Conservation (phyloP, 2,113 vertebrate genomes). For the Syngnathoides biaculeatus region DNA sequence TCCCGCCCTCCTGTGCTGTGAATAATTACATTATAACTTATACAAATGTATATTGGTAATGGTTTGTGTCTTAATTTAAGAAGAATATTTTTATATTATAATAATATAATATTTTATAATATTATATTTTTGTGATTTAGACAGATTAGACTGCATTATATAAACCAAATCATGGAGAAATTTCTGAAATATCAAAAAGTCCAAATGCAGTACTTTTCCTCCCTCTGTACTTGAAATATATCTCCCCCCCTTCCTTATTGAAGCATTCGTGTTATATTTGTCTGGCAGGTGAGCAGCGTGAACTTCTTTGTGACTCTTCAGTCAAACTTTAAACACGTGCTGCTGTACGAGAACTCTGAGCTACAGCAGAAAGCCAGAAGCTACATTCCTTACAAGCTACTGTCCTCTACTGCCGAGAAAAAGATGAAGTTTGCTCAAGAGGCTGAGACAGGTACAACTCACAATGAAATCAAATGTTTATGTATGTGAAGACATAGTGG, state of each 20-base stretch:
- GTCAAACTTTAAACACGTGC: conserved; percentile 82
- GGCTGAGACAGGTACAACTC: conserved; percentile 80
- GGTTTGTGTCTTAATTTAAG: too few relatives aligned
- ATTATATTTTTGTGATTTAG: too few relatives aligned
- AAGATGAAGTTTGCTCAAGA: conserved; percentile 75
- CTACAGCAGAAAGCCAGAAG: conserved; percentile 83
- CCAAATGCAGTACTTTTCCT: too few relatives aligned
- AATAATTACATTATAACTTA: too few relatives aligned
- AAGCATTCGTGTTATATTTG: background rate
- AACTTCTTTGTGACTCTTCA: conserved; percentile 80
- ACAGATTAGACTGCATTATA: too few relatives aligned
- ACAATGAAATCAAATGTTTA: background rate
- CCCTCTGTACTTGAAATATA: too few relatives aligned
- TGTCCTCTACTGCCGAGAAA: conserved; percentile 74
- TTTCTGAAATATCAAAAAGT: too few relatives aligned
- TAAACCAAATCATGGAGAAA: too few relatives aligned
- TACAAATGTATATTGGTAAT: too few relatives aligned
- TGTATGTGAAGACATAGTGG: background rate
- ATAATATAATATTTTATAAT: too few relatives aligned
- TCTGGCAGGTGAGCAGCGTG: conserved; percentile 68
- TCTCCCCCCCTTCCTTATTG: background rate
- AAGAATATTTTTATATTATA: too few relatives aligned
- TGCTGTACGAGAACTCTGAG: conserved; percentile 81
- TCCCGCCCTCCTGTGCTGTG: too few relatives aligned
- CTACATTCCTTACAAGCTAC: conserved; percentile 77